These are phyloP conservation scores for Coenonympha arcania DNA, from an alignment of 2,888 invertebrate species.

Conservation along the genomic window DNA sequence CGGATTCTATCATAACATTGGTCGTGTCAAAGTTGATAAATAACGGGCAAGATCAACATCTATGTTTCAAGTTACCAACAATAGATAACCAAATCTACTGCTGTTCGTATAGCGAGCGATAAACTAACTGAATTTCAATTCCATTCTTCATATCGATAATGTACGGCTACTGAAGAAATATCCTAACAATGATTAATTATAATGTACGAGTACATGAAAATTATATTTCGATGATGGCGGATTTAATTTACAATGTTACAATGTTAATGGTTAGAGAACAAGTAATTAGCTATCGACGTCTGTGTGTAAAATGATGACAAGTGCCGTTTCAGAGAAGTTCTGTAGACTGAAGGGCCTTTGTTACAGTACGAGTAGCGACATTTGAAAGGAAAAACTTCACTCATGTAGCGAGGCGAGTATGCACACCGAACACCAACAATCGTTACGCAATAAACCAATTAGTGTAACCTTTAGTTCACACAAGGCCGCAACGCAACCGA, in stretches of 20 bases:
- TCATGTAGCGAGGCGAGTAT: slow-evolving; percentile 34
- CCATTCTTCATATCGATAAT: too few relatives aligned
- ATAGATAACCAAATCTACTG: too few relatives aligned
- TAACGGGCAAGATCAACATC: too few relatives aligned
- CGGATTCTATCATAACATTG: too few relatives aligned
- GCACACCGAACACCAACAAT: slow-evolving; percentile 73
- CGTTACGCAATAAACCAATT: slow-evolving; percentile 51
- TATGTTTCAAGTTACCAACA: too few relatives aligned
- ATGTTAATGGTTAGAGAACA: slow-evolving; percentile 46
- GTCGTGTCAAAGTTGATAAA: too few relatives aligned
- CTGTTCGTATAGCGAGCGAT: too few relatives aligned
- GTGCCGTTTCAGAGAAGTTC: slow-evolving; percentile 7
- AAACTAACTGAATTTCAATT: too few relatives aligned
- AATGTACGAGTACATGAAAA: neutral
- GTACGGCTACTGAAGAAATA: too few relatives aligned
- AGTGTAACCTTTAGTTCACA: slow-evolving; percentile 51
- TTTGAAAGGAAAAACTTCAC: slow-evolving; percentile 15
- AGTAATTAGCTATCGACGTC: slow-evolving; percentile 28
- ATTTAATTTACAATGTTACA: slow-evolving; percentile 45
- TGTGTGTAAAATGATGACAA: slow-evolving; percentile 4
- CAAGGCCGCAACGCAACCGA: slow-evolving; percentile 38
- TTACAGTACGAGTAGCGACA: slow-evolving; percentile 6
- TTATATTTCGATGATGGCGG: slow-evolving; percentile 27
- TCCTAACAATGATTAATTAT: too few relatives aligned
- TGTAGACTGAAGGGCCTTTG: slow-evolving; percentile 10